Base-by-base conservation (phyloP, 2,888 invertebrate genomes). In the Aphodius granarius region DNA sequence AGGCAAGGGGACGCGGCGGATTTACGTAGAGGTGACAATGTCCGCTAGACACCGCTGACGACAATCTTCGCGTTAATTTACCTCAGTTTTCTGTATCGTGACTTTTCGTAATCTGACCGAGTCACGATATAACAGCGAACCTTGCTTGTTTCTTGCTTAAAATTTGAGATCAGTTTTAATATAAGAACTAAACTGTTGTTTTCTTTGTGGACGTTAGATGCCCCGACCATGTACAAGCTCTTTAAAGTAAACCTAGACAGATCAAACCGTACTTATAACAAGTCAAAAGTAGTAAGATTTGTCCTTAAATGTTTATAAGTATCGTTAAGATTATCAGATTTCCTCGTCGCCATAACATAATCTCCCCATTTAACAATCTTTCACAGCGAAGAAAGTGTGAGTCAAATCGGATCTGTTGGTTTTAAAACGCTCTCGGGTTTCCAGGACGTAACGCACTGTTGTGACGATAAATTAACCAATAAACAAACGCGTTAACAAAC, bases 401-500 rank as follows among this genome's bases (percentile, higher is more conserved):
- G 43, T 6, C 43, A 43, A 43, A 43, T 43, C 43, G 43, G 43
- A 43, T 43, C 43, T 43, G 6, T 6, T 13, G 43, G 43, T 9
- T 13, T 43, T 43, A 43, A 43, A 43, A n/a, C n/a, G n/a, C n/a
- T n/a, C n/a, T n/a, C n/a, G 43, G 43, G 9, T 43, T 13, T 43
- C 43, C 43, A 13, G 43, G 43, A 13, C 43, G 43, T 43, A 43
- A 43, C 6, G 43, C 43, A 13, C 43, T 43, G 43, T 43, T 43
- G 43, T 43, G 43, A 43, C 79, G 75, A 79, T 78, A 81, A 81
- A 81, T 79, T 80, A 80, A 78, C 78, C 78, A 80, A 81, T 82
- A 81, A 83, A 81, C 81, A 81, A 82, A 78, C 79, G 79, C 79
- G 81, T 79, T 81, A 83, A 81, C 81, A 80, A 82, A 81, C 80